phyloP scores from a whole-genome alignment of 2,888 invertebrate species.

The Tuta absoluta region DNA sequence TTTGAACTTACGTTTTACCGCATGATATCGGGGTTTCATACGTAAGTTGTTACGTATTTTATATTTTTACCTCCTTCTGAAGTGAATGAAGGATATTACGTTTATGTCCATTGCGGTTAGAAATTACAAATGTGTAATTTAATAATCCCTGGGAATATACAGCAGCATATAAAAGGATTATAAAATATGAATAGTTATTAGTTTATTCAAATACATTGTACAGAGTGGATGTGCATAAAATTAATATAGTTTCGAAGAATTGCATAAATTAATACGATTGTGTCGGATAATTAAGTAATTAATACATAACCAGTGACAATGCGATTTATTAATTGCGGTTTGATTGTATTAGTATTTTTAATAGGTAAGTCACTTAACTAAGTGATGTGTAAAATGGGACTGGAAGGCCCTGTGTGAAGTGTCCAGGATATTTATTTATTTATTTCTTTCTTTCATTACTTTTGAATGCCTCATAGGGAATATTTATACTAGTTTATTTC shows the following conservation, averaged over 20 bases:
- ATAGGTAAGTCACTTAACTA: background rate
- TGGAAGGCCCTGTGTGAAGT: too few relatives aligned
- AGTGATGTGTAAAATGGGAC: too few relatives aligned
- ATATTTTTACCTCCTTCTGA: background rate
- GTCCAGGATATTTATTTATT: too few relatives aligned
- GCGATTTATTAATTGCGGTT: background rate
- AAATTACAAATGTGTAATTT: background rate
- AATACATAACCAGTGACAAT: too few relatives aligned
- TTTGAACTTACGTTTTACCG: too few relatives aligned
- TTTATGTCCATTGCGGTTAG: background rate
- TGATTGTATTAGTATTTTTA: background rate
- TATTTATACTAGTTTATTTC: too few relatives aligned
- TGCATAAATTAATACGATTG: too few relatives aligned
- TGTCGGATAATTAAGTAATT: background rate
- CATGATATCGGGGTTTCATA: background rate
- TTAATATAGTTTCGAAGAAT: background rate
- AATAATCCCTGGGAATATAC: background rate
- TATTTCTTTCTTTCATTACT: too few relatives aligned
- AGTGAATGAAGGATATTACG: background rate
- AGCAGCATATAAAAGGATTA: background rate
- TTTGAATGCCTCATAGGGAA: too few relatives aligned
- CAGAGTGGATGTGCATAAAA: background rate
- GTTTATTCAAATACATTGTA: background rate
- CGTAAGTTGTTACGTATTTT: background rate
- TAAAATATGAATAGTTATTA: background rate